Conservation (phyloP, 2,113 vertebrate genomes). For the Eptatretus burgeri region DNA sequence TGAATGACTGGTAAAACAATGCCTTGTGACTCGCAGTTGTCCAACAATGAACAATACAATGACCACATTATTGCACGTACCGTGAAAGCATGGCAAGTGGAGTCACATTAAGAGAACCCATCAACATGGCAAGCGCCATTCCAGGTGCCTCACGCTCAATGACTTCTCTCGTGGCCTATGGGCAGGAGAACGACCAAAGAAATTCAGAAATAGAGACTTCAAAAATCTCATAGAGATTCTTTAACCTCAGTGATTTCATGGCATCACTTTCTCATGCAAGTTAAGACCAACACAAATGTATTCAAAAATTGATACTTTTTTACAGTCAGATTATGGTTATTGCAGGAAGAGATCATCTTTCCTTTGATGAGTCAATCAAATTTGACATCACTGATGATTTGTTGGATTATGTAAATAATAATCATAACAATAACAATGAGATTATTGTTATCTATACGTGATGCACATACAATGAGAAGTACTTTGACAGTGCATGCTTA, state of each 20-base stretch:
- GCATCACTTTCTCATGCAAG: background rate
- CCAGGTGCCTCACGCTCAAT: constrained; percentile 91
- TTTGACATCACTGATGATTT: no score
- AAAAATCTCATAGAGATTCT: background rate
- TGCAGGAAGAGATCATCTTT: no score
- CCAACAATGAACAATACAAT: no score
- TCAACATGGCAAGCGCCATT: constrained; percentile 95
- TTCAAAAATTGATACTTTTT: no score
- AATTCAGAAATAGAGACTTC: background rate
- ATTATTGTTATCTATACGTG: no score
- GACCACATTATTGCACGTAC: constrained; percentile 19
- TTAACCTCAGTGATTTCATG: background rate
- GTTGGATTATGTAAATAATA: no score
- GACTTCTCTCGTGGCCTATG: constrained; percentile 88
- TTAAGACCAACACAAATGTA: no score
- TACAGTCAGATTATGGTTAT: no score
- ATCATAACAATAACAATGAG: no score
- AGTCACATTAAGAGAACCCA: constrained; percentile 95
- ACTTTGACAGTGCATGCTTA: no score
- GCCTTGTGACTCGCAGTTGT: background rate
- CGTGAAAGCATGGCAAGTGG: constrained; percentile 95
- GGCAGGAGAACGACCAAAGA: constrained; percentile 18
- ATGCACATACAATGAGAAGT: no score
- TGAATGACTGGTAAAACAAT: constrained; percentile 9
- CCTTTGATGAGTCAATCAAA: no score